Evolutionary conservation across 2,113 vertebrate genomes (phyloP).

Genomic region (Odontesthes bonariensis): DNA sequence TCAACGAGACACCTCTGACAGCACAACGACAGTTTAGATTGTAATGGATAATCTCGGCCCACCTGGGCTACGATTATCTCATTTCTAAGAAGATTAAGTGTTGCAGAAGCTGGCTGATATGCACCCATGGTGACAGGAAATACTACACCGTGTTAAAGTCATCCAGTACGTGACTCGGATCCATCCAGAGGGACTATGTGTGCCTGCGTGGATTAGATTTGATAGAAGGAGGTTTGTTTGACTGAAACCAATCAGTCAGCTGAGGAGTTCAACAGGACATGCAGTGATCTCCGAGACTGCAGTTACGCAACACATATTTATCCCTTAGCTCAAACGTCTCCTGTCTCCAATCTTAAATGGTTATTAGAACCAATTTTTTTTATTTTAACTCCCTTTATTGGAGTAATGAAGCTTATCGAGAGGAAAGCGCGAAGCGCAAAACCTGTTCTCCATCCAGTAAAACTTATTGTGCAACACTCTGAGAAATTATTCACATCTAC

Average conservation of each 20-base stretch:
- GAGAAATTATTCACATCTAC: not conserved
- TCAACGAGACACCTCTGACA: not conserved
- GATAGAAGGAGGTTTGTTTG: slow-evolving; percentile 16
- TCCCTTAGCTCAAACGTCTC: not conserved
- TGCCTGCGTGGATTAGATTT: slow-evolving; percentile 24
- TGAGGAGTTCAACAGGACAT: slow-evolving; percentile 46
- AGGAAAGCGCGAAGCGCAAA: not conserved
- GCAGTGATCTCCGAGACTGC: slow-evolving; percentile 58
- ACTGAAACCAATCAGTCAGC: slow-evolving; percentile 39
- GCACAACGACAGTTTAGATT: not conserved
- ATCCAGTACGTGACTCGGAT: not conserved
- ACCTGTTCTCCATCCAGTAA: not conserved
- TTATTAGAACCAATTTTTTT: not conserved
- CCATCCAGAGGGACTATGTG: not conserved
- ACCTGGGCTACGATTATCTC: slow-evolving; percentile 9
- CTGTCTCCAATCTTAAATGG: not conserved
- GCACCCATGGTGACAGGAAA: not conserved
- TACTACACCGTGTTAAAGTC: not conserved
- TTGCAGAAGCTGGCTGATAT: slow-evolving; percentile 1
- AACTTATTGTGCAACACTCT: not conserved
- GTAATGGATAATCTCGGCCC: not conserved
- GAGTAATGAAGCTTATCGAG: not conserved
- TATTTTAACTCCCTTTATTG: not conserved
- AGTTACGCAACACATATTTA: slow-evolving; percentile 59
- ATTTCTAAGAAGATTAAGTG: slow-evolving; percentile 42